Conservation (phyloP, 1,140 invertebrate species). For the Caerostris darwini region DNA sequence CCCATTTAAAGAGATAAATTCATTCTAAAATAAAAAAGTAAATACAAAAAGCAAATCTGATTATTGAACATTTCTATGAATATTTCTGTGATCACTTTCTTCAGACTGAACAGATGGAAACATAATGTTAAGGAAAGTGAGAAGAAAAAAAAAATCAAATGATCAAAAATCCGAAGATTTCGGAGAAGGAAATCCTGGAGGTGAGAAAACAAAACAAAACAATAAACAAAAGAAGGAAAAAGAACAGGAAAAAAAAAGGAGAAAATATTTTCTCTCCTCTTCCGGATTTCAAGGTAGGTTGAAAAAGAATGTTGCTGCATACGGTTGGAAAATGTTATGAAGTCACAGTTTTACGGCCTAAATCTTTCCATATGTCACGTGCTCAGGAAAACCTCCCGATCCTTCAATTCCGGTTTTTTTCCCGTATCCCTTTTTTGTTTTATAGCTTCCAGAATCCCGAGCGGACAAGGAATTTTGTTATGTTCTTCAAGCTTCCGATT, state of each 20-base stretch:
- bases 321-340: slow-evolving; percentile 58
- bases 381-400: not conserved
- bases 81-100: too few relatives aligned
- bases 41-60: too few relatives aligned
- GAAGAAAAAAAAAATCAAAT: slow-evolving; percentile 4
- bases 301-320: slow-evolving; percentile 54
- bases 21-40: too few relatives aligned
- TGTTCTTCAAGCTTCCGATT: slow-evolving; percentile 8
- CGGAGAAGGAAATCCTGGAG: not conserved
- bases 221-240: not conserved
- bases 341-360: slow-evolving; percentile 53
- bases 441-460: not conserved
- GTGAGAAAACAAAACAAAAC: not conserved
- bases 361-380: slow-evolving; percentile 19
- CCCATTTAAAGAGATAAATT: too few relatives aligned
- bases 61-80: too few relatives aligned
- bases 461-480: slow-evolving; percentile 15
- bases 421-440: not conserved
- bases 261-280: slow-evolving; percentile 46
- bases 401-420: not conserved
- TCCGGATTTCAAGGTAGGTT: slow-evolving; percentile 50
- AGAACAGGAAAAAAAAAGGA: slow-evolving; percentile 38
- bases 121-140: slow-evolving; percentile 2
- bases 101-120: slow-evolving; percentile 29
- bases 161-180: not conserved